Base-by-base conservation (phyloP, 2,888 invertebrate genomes). In the Cheilosia vulpina region DNA sequence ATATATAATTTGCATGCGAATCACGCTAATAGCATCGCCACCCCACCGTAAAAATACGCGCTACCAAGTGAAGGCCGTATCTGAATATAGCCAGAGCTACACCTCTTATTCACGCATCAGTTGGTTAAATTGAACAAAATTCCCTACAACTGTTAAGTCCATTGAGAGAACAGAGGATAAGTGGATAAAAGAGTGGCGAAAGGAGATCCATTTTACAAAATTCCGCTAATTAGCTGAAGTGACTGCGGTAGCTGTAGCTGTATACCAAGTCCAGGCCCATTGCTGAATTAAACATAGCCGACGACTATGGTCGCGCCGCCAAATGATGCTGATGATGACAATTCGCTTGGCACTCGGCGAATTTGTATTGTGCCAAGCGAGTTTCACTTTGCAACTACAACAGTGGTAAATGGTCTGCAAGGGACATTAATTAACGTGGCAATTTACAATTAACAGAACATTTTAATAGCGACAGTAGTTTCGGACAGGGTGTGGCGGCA, bases 351-450 rank as follows among this genome's bases (percentile, higher is more conserved):
- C 66, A 21, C 63, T 60, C 43, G 9, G 31, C 19, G 27, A 41
- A 31, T 53, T 43, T 27, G 62, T 53, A 52, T 24, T 15, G 52
- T 53, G 34, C 34, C 63, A 63, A 55, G 55, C 45, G 45, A 57
- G 58, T 58, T 43, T 47, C 55, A 19, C 24, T 6, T 19, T 38
- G 11, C 38, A 38, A 38, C 13, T 38, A 31, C 45, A 19, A 57
- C 11, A 58, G 41, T 62, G 55, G 31, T 62, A 78, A 62, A 79
- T 73, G 78, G 78, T 34, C 58, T 75, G 69, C 65, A 84, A 69
- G 55, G 79, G 79, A 84, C 79, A 78, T 75, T 79, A 66, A 79
- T 75, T 84, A 75, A 84, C 71, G 21, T 69, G 69, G 17, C 65
- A 69, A 65, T 75, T 75, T 65, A 79, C 71, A 60, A 71, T 71